Conservation (phyloP, 2,113 vertebrate genomes). For the Sinocyclocheilus rhinocerous region DNA sequence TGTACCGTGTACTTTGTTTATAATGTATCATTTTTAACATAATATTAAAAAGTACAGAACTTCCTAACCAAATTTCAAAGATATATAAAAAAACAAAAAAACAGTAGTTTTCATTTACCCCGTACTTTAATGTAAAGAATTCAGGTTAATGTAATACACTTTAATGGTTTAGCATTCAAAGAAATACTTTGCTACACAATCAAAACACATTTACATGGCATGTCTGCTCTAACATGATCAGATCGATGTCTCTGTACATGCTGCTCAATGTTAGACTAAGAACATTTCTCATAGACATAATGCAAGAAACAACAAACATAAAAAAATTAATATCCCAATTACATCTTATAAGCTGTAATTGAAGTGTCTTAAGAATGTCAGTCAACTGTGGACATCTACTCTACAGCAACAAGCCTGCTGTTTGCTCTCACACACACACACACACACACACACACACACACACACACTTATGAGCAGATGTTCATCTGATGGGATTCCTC, state of each 20-base stretch:
- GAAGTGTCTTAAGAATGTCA: constrained; percentile 34
- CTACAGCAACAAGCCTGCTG: constrained; percentile 44
- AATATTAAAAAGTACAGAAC: neutral
- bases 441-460: neutral
- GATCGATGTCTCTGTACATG: constrained; percentile 63
- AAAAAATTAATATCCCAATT: constrained; percentile 56
- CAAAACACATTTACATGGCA: constrained; percentile 46
- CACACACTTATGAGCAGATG: neutral
- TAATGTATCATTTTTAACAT: neutral
- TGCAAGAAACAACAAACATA: constrained; percentile 38
- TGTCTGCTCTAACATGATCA: constrained; percentile 61
- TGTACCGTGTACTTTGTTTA: neutral
- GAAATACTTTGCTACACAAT: constrained; percentile 69
- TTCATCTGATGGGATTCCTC: constrained; percentile 34
- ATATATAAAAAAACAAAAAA: neutral
- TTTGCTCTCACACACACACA: constrained; percentile 27
- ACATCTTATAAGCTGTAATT: constrained; percentile 60
- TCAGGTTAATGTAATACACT: constrained; percentile 71
- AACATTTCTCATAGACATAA: constrained; percentile 57
- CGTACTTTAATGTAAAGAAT: constrained; percentile 70
- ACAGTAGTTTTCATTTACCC: constrained; percentile 45
- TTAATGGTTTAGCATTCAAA: constrained; percentile 65
- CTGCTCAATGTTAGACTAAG: constrained; percentile 64
- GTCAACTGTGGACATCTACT: constrained; percentile 8
- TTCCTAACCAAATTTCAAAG: neutral